phyloP scores from a whole-genome alignment of 1,140 invertebrate genomes.

The Drosophila busckii region DNA sequence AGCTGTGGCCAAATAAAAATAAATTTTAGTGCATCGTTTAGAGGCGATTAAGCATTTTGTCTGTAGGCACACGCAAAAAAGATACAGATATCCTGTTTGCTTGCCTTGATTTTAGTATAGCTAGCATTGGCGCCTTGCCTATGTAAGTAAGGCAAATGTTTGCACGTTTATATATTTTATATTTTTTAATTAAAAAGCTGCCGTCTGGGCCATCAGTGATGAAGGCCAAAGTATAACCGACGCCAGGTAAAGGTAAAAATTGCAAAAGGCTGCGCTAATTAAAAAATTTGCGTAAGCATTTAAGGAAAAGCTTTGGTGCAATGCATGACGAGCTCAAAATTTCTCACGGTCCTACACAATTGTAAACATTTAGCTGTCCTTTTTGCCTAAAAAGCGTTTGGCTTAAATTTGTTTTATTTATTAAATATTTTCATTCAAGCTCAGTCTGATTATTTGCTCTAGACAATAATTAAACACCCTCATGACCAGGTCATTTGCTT shows the following conservation, averaged over 20 bases:
- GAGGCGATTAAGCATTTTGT: no score
- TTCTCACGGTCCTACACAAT: slow-evolving; percentile 50
- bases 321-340: slow-evolving; percentile 22
- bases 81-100: slow-evolving; percentile 10
- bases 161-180: slow-evolving; percentile 37
- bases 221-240: no score
- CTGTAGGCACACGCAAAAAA: not conserved
- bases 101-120: slow-evolving; percentile 15
- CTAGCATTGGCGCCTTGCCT: not conserved
- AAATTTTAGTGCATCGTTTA: no score
- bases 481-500: slow-evolving; percentile 38
- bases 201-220: no score
- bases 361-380: slow-evolving; percentile 40
- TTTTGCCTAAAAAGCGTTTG: not conserved
- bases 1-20: no score
- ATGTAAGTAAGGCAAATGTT: slow-evolving; percentile 30
- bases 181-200: slow-evolving; percentile 64
- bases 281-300: slow-evolving; percentile 51
- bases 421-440: slow-evolving; percentile 1
- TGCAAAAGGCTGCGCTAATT: slow-evolving; percentile 52
- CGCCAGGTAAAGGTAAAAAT: slow-evolving; percentile 22
- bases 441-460: slow-evolving; percentile 20
- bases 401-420: not conserved
- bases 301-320: no score
- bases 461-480: slow-evolving; percentile 63